Evolutionary conservation across 2,797 vertebrate species (phyloP).

Genomic region (Microctenopoma stevenorrisi): DNA sequence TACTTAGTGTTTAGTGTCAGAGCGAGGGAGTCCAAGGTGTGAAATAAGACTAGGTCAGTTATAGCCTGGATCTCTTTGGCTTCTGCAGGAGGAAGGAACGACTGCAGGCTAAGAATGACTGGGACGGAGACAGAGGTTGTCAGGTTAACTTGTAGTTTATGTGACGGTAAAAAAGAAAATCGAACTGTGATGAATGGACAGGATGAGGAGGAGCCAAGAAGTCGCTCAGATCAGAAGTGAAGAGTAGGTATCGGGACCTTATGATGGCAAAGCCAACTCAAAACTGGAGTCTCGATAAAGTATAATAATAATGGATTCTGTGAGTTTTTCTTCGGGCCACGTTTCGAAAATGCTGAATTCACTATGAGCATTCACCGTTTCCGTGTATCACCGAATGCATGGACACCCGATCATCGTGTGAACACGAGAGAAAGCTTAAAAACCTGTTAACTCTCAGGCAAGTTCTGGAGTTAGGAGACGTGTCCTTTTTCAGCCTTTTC

Average conservation of each 20-base stretch:
- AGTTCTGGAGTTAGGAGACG: background rate
- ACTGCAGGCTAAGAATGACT: slow-evolving; percentile 56
- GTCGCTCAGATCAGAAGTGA: slow-evolving; percentile 9
- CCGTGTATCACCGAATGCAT: background rate
- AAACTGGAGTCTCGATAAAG: background rate
- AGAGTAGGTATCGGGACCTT: background rate
- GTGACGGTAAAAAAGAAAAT: slow-evolving; percentile 29
- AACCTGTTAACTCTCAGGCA: background rate
- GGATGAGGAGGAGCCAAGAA: slow-evolving; percentile 10
- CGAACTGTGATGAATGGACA: slow-evolving; percentile 14
- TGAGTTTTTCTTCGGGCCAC: background rate
- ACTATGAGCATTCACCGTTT: background rate
- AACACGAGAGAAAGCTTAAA: background rate
- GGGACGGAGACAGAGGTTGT: slow-evolving; percentile 26
- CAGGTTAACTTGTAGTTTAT: slow-evolving; percentile 43
- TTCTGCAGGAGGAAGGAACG: slow-evolving; percentile 41
- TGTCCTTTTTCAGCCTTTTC: background rate
- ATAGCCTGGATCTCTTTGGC: slow-evolving; percentile 21
- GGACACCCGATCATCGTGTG: background rate
- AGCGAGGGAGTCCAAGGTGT: slow-evolving; percentile 38
- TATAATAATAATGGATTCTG: too few species aligned
- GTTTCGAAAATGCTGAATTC: background rate
- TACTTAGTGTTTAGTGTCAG: slow-evolving; percentile 7
- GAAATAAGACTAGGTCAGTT: slow-evolving; percentile 26
- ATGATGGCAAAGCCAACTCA: too few species aligned